A percentile compares a stretch with the other conserved stretches of the same genome.
These are phyloP conservation scores for Caenorhabditis japonica DNA, from an alignment of 2,888 invertebrate species.

Conservation along the genomic window DNA sequence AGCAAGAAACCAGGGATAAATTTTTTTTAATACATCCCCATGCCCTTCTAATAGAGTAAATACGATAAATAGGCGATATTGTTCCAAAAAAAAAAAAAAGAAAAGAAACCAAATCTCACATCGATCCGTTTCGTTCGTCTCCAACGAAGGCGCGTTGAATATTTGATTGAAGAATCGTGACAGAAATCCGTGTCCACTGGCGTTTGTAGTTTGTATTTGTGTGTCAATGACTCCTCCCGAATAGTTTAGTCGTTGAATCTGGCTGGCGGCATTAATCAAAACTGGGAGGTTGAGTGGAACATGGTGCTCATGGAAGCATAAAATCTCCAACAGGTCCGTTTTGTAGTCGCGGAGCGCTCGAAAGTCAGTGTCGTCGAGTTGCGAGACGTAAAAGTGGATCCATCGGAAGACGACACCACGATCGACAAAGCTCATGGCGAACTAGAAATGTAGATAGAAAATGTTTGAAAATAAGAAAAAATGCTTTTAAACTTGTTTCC, in stretches of 20 bases:
- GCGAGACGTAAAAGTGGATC: constrained; percentile 88
- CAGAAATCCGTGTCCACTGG: constrained; percentile 59
- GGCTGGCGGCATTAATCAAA: constrained; percentile 58
- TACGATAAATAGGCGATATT: not conserved
- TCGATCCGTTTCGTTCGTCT: constrained; percentile 66
- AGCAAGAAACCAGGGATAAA: constrained; percentile 14
- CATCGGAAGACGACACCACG: constrained; percentile 91
- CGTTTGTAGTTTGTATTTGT: constrained; percentile 49
- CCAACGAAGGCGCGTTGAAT: constrained; percentile 61
- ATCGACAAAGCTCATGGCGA: constrained; percentile 92
- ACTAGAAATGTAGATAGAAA: no score
- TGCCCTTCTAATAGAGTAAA: not conserved
- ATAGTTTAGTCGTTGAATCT: constrained; percentile 55
- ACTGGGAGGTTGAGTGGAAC: constrained; percentile 92
- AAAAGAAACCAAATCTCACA: constrained; percentile 48
- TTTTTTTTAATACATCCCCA: not conserved
- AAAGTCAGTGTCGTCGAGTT: constrained; percentile 86
- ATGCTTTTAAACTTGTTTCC: not conserved
- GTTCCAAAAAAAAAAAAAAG: no score
- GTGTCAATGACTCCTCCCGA: constrained; percentile 40
- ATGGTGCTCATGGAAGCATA: constrained; percentile 94
- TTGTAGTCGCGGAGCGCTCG: constrained; percentile 87
- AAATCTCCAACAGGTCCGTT: constrained; percentile 89
- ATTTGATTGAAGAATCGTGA: constrained; percentile 69
- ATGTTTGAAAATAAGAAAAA: no score